Evolutionary conservation across 1,140 invertebrate species (phyloP).

Genomic region (Dolichoris vasculosae): DNA sequence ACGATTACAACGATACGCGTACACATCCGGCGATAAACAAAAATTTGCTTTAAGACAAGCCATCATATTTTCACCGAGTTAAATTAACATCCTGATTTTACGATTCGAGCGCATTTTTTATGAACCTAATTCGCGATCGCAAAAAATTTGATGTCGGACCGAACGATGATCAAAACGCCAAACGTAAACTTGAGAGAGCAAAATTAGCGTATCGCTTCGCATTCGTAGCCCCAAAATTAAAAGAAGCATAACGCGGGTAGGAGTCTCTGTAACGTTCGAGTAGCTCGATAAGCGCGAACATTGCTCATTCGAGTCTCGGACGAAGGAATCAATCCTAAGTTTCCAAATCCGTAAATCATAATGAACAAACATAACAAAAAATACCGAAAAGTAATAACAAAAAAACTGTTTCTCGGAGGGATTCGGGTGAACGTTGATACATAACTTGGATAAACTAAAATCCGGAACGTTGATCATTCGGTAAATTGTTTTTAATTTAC

Average conservation of each 20-base stretch:
- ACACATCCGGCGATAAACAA: background rate
- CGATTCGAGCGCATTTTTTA: conserved; percentile 64
- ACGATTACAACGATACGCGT: background rate
- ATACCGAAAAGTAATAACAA: conserved; percentile 35
- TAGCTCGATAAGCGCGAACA: conserved; percentile 55
- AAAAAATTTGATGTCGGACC: background rate
- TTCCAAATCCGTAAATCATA: conserved; percentile 57
- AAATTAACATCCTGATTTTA: conserved; percentile 75
- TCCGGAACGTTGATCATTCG: conserved; percentile 32
- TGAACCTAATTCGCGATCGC: conserved; percentile 35
- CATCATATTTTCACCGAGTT: conserved; percentile 52
- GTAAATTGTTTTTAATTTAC: background rate
- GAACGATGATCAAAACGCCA: background rate
- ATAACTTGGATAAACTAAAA: conserved; percentile 44
- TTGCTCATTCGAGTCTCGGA: conserved; percentile 58
- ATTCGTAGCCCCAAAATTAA: conserved; percentile 56
- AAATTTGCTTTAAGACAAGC: conserved; percentile 11
- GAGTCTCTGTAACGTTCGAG: conserved; percentile 69
- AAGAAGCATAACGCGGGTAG: conserved; percentile 76
- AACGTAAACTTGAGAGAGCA: background rate
- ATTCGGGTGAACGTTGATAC: conserved; percentile 34
- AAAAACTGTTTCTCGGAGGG: conserved; percentile 40
- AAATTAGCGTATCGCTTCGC: conserved; percentile 46
- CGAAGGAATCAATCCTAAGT: conserved; percentile 60
- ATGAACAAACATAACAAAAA: conserved; percentile 47